phyloP scores from a whole-genome alignment of 2,888 invertebrate species.

The Eustalomyia histrio region DNA sequence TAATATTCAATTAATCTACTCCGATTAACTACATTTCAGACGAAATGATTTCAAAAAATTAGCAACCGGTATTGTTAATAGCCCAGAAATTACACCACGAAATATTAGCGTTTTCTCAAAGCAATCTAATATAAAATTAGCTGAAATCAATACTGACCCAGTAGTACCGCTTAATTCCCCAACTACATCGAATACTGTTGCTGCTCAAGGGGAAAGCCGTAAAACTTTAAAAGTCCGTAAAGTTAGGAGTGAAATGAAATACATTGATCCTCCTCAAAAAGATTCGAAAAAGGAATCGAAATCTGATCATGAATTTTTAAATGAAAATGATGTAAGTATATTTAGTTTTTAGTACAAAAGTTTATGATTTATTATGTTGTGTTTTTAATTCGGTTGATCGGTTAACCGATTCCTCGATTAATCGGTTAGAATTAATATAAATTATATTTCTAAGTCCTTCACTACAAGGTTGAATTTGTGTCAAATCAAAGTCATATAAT shows the following conservation, averaged over 20 bases:
- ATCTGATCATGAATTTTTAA: constrained; percentile 76
- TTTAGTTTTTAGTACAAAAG: constrained; percentile 50
- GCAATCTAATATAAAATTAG: constrained; percentile 37
- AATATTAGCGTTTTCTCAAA: constrained; percentile 59
- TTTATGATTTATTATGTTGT: too few relatives aligned
- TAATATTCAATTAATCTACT: not conserved
- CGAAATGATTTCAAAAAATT: constrained; percentile 70
- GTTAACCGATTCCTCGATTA: too few relatives aligned
- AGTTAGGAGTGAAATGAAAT: constrained; percentile 78
- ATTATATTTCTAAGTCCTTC: too few relatives aligned
- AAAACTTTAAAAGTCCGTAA: constrained; percentile 74
- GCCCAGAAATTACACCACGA: constrained; percentile 67
- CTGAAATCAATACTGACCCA: constrained; percentile 3
- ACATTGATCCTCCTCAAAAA: constrained; percentile 69
- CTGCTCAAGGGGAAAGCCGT: constrained; percentile 52
- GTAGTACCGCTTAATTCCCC: constrained; percentile 37
- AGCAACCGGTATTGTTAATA: constrained; percentile 68
- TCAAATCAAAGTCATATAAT: too few relatives aligned
- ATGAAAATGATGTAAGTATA: constrained; percentile 73
- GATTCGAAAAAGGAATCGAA: constrained; percentile 74
- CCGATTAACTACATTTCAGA: constrained; percentile 50
- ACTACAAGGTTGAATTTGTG: too few relatives aligned
- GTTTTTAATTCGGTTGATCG: too few relatives aligned
- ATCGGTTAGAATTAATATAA: too few relatives aligned
- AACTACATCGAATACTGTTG: not conserved